Conservation (phyloP, 2,888 invertebrate species). For the Drosophila stalkeri region DNA sequence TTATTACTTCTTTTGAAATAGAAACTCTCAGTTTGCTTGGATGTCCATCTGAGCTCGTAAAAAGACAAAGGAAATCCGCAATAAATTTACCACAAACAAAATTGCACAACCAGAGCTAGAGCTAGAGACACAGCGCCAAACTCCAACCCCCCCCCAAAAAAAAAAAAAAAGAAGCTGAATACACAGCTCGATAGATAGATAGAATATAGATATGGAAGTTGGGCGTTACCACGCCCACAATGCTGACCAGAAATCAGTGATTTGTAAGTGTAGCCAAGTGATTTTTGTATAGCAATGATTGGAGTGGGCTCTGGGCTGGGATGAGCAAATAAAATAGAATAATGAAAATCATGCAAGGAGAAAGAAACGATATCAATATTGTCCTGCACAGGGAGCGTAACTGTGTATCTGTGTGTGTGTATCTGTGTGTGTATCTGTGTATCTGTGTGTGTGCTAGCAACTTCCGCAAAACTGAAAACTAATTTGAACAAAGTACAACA, state of each 20-base stretch:
- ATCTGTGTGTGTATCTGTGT: slow-evolving; percentile 24
- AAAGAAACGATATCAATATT: slow-evolving; percentile 75
- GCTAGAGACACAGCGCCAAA: slow-evolving; percentile 9
- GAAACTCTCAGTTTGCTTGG: slow-evolving; percentile 13
- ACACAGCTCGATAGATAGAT: background rate
- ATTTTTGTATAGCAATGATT: slow-evolving; percentile 29
- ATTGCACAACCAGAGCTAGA: slow-evolving; percentile 48
- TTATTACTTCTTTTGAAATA: slow-evolving; percentile 36
- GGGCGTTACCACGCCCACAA: slow-evolving; percentile 71
- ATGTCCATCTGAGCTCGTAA: slow-evolving; percentile 55
- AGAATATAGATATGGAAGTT: slow-evolving; percentile 2
- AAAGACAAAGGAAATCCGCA: slow-evolving; percentile 71
- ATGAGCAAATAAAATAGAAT: slow-evolving; percentile 64
- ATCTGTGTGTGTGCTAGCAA: slow-evolving; percentile 59
- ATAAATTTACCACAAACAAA: slow-evolving; percentile 73
- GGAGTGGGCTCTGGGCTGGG: slow-evolving; percentile 5
- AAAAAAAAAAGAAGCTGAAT: too few relatives aligned
- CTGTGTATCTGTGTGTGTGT: slow-evolving; percentile 31
- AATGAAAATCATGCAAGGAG: slow-evolving; percentile 72
- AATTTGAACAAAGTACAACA: slow-evolving; percentile 81
- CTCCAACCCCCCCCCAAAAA: slow-evolving; percentile 37
- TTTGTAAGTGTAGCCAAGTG: slow-evolving; percentile 70
- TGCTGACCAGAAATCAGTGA: slow-evolving; percentile 71
- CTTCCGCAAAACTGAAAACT: slow-evolving; percentile 80
- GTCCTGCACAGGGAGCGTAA: slow-evolving; percentile 33